Percentiles rank a stretch among this genome's conserved stretches.
Evolutionary conservation across 2,113 vertebrate genomes (phyloP).

Genomic region (Anas platyrhynchos): DNA sequence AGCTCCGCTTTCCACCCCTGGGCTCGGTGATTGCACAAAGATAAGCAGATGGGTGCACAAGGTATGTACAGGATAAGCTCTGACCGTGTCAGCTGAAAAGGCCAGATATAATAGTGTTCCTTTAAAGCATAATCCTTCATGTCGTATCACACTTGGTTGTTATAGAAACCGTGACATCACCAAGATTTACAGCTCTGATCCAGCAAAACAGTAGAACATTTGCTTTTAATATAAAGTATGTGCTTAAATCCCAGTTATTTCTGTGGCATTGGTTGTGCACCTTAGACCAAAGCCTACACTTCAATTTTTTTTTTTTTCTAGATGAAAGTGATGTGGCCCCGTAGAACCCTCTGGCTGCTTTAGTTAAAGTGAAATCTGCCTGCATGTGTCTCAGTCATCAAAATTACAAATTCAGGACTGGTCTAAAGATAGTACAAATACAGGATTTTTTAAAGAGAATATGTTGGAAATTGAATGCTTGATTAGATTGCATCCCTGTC

Average conservation of each 20-base stretch:
- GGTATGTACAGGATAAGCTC: accelerated
- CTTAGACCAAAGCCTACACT: neutral
- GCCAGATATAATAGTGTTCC: neutral
- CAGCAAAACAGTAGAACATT: conserved; percentile 11
- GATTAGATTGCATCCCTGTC: neutral
- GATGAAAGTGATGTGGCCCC: neutral
- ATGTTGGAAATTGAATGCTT: neutral
- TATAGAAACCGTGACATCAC: conserved; percentile 46
- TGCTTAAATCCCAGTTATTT: neutral
- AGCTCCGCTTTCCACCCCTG: neutral
- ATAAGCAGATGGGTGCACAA: neutral
- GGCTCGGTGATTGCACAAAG: neutral
- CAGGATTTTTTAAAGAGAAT: neutral
- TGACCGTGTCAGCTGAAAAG: neutral
- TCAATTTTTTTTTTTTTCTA: neutral
- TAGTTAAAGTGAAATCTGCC: neutral
- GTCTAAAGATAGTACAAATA: neutral
- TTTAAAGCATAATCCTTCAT: conserved; percentile 49
- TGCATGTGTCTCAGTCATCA: neutral
- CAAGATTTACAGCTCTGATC: conserved; percentile 12
- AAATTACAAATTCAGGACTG: neutral
- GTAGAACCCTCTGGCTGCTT: neutral
- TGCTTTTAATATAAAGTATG: conserved; percentile 13
- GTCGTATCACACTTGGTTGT: conserved; percentile 37
- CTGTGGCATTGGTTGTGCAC: neutral